Evolutionary conservation across 1,140 invertebrate species (phyloP), one percentile per base, ranked within the genome.

Genomic region (Dinoponera quadriceps): DNA sequence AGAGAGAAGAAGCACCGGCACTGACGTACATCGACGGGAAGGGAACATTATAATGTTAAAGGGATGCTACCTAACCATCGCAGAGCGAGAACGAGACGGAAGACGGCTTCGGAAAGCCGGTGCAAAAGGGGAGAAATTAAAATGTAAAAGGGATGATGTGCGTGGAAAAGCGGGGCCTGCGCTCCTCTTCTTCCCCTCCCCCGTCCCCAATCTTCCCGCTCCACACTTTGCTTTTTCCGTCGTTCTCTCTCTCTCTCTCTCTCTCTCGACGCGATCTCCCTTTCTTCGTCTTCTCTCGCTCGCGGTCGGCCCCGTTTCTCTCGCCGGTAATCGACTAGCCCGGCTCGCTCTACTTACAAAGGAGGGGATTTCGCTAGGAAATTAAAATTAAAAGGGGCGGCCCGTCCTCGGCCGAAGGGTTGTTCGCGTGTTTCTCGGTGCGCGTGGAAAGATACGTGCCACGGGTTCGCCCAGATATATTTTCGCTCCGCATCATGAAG

Each of bases 111-210:
- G 91, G 90, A 93, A 91, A 90, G 90, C 88, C 88, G 80, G 83
- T 68, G 91, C 87, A 91, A 93, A 93, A 93, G 91, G 92, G 92
- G 91, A 93, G 90, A 93, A 93, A 93, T 93, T 93, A 93, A 93
- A 93, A 93, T 93, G 91, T 93, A 93, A 93, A 93, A 93, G 92
- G 91, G 92, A 92, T 92, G 92, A 93, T 92, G 91, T 91, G 91
- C 91, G 90, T 91, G 91, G 88, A 93, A 93, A 92, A 91, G 69
- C 89, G 77, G 82, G 89, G 85, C 72, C 85, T 78, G 88, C 81
- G 60, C 74, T 48, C 44, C 55, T 49, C 59, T 18, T 68, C 62
- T 38, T 33, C 55, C 59, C 57, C 59, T 66, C 72, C 69, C 60
- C 62, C 57, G n/a, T 65, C 48, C 49, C 38, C 55, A 29, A 1